Base-by-base conservation (phyloP, 2,113 vertebrate species). In the Lepus timidus region DNA sequence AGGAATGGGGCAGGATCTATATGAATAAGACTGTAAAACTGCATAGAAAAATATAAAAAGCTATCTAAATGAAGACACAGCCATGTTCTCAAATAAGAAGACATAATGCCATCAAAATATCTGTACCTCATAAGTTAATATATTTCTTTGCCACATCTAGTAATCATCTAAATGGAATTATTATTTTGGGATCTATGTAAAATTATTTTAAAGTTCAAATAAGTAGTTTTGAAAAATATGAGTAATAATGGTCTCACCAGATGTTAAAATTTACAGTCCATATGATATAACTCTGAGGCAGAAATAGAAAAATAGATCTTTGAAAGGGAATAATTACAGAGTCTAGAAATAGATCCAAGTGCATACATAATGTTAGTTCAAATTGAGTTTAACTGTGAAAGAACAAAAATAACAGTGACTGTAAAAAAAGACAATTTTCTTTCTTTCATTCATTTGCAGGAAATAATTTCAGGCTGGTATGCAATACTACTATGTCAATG, bases 11-110 rank as follows among this genome's bases (percentile, higher is more conserved):
- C 12, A 76, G 2, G 36, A 33, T 84, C 39, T 94, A 58, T 23
- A 51, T 68, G 23, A 84, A 17, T 83, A 80, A 64, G n/a, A 17
- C 9, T 17, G 22, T 58, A 84, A 82, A 84, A 61, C 84, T 58
- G 76, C 27, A 78, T 33, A 78, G 73, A 82, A 93, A 51, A 49
- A 62, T 73, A 75, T 61, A 88, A 84, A 84, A 58, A 89, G 25
- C 23, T 62, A n/a, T 36, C 49, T 78, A 84, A 76, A 29, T 78
- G 36, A 49, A 61, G 27, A 44, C 51, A 68, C 3, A 68, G 9
- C 8, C 51, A 84, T 89, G 33, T 65, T 58, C 61, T 22, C 61
- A 89, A 71, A 31, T 84, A 17, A n/a, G 36, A 33, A 89, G 8
- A 29, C 22, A 76, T 70, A 76, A 78, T 67, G 33, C 3, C 23